A percentile compares a stretch with the other conserved stretches of the same genome.
These are phyloP conservation scores for Eurytoma adleriae DNA, from an alignment of 2,888 invertebrate species.

Conservation along the genomic window DNA sequence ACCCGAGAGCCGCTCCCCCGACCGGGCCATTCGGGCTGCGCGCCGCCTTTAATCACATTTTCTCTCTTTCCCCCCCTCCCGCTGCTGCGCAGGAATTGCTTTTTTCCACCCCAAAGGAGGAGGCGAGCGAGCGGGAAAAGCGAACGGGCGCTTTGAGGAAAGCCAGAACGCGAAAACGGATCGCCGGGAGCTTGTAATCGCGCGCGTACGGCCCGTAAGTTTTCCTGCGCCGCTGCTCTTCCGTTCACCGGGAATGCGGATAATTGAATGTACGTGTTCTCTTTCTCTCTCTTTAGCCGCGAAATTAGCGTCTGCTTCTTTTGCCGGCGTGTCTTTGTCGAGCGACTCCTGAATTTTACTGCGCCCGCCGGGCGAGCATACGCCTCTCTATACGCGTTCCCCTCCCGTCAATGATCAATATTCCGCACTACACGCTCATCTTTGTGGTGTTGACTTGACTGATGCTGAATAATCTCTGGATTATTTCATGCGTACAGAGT, in stretches of 20 bases:
- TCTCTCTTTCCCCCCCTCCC: constrained; percentile 27
- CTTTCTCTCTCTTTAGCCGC: constrained; percentile 17
- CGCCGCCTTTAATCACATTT: constrained; percentile 54
- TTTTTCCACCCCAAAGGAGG: constrained; percentile 55
- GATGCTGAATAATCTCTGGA: neutral
- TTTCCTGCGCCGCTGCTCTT: constrained; percentile 29
- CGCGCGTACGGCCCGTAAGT: constrained; percentile 31
- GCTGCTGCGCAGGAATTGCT: constrained; percentile 46
- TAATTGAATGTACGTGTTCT: constrained; percentile 51
- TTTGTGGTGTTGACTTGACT: neutral
- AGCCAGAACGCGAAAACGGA: constrained; percentile 40
- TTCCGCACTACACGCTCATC: neutral
- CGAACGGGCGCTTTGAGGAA: constrained; percentile 44
- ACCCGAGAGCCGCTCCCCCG: constrained; percentile 18
- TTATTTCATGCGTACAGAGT: neutral
- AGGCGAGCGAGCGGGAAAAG: constrained; percentile 27
- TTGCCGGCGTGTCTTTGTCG: constrained; percentile 21
- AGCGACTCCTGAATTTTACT: neutral
- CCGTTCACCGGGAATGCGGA: constrained; percentile 51
- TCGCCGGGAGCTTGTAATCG: constrained; percentile 48
- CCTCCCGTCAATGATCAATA: constrained; percentile 3
- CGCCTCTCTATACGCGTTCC: neutral
- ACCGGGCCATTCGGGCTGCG: neutral
- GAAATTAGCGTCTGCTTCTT: constrained; percentile 41
- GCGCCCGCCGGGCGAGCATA: neutral